phyloP scores from a whole-genome alignment of 2,797 vertebrate species.

The Myotis myotis region DNA sequence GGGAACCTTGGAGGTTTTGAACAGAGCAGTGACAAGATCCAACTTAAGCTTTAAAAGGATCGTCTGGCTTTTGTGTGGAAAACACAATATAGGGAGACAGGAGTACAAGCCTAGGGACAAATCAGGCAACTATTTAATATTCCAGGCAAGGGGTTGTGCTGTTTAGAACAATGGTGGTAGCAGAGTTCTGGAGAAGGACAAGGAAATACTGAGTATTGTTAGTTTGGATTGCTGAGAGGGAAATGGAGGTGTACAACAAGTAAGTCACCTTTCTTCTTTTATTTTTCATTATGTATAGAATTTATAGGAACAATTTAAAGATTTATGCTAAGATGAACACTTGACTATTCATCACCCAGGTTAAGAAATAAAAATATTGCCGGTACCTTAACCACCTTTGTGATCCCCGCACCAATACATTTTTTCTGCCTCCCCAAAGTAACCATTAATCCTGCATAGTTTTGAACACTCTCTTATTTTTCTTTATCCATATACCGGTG shows the following conservation, averaged over 20 bases:
- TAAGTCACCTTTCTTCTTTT: background rate
- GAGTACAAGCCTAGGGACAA: background rate
- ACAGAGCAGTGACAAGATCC: background rate
- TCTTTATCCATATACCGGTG: background rate
- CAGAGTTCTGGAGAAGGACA: background rate
- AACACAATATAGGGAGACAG: background rate
- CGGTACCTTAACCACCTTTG: background rate
- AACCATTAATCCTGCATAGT: background rate
- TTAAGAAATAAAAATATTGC: background rate
- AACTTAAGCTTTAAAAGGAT: background rate
- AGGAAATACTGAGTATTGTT: background rate
- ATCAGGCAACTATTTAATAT: background rate
- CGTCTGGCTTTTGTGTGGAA: background rate
- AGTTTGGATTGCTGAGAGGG: background rate
- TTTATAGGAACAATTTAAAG: background rate
- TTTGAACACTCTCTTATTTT: background rate
- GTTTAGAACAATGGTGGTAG: background rate
- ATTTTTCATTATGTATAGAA: background rate
- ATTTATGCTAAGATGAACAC: background rate
- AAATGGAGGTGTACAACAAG: background rate
- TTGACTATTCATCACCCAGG: background rate
- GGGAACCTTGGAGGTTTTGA: background rate
- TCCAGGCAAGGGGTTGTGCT: background rate
- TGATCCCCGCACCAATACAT: background rate
- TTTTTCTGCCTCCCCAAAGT: background rate